Base-by-base conservation (phyloP, 2,113 vertebrate species). In the Tyrannus savana region DNA sequence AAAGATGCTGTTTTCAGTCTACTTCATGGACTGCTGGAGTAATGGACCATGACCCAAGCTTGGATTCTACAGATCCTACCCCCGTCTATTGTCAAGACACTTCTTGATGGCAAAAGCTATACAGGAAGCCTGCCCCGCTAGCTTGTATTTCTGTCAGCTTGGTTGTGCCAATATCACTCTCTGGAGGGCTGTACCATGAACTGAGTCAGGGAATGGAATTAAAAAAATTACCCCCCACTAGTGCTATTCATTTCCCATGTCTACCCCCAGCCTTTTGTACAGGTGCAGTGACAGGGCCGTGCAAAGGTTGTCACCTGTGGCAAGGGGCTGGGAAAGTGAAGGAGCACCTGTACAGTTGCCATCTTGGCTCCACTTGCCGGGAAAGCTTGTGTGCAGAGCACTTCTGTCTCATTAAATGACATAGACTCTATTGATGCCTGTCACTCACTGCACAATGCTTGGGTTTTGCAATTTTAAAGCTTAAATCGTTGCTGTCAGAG, bases 191-290 rank as follows among this genome's bases (percentile, higher is more conserved):
- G 47, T 52, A 58, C 35, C 5, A 2, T 14, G 19, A 62, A 50
- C 33, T 80, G 75, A 47, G 7, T 58, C 50, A 55, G 50, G 18
- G n/a, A 69, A 49, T 71, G 44, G 60, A 93, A 60, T 1, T 52
- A 9, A 0, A 8, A 78, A 64, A 19, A 25, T 7, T n/a, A 42
- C 28, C 18, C 8, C 33, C 0, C 11, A 52, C 35, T 68, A 28
- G 41, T 33, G 7, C 2, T 7, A 7, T 56, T 8, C 0, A 2
- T 88, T 83, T 19, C 8, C 18, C 1, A 0, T 67, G 25, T 24
- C 4, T 4, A n/a, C 7, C 17, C 30, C 4, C 25, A 82, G 33
- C 42, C 52, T 27, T 49, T 4, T 2, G 19, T 79, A 25, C 52
- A 4, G 12, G 17, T 41, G 21, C 15, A 52, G 56, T 2, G 12